Percentiles rank a stretch among this genome's conserved stretches.
phyloP scores from a whole-genome alignment of 2,888 invertebrate species.

The Microdon myrmicae region DNA sequence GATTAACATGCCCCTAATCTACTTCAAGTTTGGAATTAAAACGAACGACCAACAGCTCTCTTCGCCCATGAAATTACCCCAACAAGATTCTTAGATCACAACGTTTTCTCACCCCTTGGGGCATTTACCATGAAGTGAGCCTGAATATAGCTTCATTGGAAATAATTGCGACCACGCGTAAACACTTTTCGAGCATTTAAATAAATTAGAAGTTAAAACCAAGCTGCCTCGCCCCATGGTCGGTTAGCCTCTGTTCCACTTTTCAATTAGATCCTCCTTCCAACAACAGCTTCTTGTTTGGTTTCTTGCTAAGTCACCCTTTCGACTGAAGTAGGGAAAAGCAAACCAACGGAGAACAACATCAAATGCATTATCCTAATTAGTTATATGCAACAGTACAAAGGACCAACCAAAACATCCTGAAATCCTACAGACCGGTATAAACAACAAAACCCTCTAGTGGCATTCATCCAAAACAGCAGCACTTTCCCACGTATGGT shows the following conservation, averaged over 20 bases:
- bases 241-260: slow-evolving; percentile 17
- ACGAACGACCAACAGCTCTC: slow-evolving; percentile 27
- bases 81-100: no score
- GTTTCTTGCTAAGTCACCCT: no score
- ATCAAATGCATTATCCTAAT: slow-evolving; percentile 49
- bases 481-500: slow-evolving; percentile 20
- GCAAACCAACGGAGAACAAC: no score
- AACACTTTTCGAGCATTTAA: slow-evolving; percentile 52
- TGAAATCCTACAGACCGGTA: slow-evolving; percentile 3
- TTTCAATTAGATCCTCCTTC: slow-evolving; percentile 41
- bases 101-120: no score
- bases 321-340: no score
- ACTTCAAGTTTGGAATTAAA: slow-evolving; percentile 16
- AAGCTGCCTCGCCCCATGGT: slow-evolving; percentile 20
- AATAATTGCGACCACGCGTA: slow-evolving; percentile 51
- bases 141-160: slow-evolving; percentile 41
- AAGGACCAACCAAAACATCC: not conserved
- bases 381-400: slow-evolving; percentile 42
- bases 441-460: slow-evolving; percentile 16
- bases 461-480: slow-evolving; percentile 27
- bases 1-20: slow-evolving; percentile 23
- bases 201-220: slow-evolving; percentile 51
- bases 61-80: slow-evolving; percentile 38
- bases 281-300: no score
- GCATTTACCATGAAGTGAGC: no score